phyloP scores from a whole-genome alignment of 1,140 invertebrate genomes.

The Agrilus planipennis region DNA sequence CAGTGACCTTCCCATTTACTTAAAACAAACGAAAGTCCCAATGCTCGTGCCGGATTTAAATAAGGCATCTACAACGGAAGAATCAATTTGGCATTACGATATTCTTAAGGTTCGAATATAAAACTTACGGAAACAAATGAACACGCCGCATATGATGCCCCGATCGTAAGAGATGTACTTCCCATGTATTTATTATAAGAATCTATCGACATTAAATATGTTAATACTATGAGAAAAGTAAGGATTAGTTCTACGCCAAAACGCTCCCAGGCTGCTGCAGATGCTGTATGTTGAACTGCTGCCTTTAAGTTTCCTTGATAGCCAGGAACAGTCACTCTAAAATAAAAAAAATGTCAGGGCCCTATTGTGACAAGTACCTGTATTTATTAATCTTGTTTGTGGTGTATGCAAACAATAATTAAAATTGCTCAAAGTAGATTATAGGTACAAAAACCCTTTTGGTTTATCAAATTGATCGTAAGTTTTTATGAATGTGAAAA shows the following conservation, averaged over 20 bases:
- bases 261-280: slow-evolving; percentile 56
- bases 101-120: background rate
- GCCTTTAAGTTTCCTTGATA: slow-evolving; percentile 50
- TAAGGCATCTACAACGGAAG: slow-evolving; percentile 56
- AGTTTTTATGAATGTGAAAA: no score
- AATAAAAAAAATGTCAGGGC: no score
- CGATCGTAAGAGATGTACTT: slow-evolving; percentile 49
- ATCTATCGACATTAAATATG: slow-evolving; percentile 60
- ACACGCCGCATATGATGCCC: slow-evolving; percentile 73
- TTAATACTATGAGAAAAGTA: slow-evolving; percentile 69
- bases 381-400: no score
- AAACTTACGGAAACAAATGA: slow-evolving; percentile 67
- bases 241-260: slow-evolving; percentile 73
- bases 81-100: slow-evolving; percentile 15
- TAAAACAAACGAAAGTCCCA: slow-evolving; percentile 81
- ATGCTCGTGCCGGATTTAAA: slow-evolving; percentile 78
- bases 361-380: no score
- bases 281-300: slow-evolving; percentile 41
- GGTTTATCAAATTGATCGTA: no score
- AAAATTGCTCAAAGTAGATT: no score
- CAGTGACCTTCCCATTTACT: slow-evolving; percentile 83
- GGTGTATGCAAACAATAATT: no score
- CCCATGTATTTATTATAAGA: slow-evolving; percentile 44
- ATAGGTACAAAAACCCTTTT: no score
- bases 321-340: slow-evolving; percentile 48